Conservation (phyloP, 2,888 invertebrate genomes). For the Caenorhabditis japonica region DNA sequence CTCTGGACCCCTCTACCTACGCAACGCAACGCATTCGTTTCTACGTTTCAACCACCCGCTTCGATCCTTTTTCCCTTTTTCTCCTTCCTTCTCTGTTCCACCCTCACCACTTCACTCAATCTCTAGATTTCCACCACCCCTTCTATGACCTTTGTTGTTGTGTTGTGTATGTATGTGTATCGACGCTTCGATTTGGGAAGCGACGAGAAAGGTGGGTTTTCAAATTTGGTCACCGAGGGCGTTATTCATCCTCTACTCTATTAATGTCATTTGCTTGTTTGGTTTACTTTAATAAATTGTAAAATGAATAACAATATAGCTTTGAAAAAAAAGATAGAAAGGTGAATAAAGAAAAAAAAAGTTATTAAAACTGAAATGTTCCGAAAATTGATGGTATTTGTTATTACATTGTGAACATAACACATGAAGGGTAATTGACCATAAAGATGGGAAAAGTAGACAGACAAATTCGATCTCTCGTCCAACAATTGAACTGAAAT, state of each 20-base stretch:
- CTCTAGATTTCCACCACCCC: conserved; percentile 13
- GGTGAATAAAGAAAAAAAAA: conserved; percentile 12
- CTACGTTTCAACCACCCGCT: conserved; percentile 44
- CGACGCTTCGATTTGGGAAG: conserved; percentile 5
- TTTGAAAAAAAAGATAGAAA: not conserved
- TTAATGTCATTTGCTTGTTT: no score
- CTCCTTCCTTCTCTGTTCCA: conserved; percentile 27
- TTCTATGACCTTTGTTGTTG: conserved; percentile 53
- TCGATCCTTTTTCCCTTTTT: no score
- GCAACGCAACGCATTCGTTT: conserved; percentile 32
- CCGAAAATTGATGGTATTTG: conserved; percentile 13
- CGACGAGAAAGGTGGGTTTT: conserved; percentile 9
- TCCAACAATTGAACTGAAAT: conserved; percentile 34
- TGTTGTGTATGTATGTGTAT: conserved; percentile 32
- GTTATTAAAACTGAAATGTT: not conserved
- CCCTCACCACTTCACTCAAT: conserved; percentile 21
- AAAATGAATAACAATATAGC: not conserved
- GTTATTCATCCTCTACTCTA: not conserved
- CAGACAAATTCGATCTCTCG: conserved; percentile 5
- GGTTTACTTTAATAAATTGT: no score
- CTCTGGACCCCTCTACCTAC: conserved; percentile 11
- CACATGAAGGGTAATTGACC: conserved; percentile 32
- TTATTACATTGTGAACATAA: conserved; percentile 18
- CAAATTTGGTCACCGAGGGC: conserved; percentile 13
- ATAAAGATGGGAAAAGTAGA: conserved; percentile 27